Conservation (phyloP, 1,140 invertebrate genomes). For the Eueides isabella region DNA sequence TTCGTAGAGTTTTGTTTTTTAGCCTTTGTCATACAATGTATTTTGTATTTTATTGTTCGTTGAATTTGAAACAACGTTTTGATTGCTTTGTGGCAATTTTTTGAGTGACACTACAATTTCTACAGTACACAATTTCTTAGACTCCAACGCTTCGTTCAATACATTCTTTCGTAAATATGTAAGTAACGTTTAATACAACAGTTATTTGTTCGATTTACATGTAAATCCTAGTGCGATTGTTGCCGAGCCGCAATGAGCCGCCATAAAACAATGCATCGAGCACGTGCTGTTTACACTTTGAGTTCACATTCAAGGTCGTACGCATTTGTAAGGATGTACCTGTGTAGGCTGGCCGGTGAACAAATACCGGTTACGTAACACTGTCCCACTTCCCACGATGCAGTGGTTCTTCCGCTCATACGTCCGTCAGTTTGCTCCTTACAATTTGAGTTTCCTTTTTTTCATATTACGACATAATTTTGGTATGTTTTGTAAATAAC, state of each 20-base stretch:
- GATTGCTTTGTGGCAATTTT: background rate
- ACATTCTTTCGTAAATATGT: background rate
- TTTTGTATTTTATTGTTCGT: background rate
- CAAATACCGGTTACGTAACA: constrained; percentile 79
- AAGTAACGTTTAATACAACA: background rate
- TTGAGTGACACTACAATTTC: background rate
- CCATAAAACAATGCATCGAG: constrained; percentile 80
- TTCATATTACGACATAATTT: background rate
- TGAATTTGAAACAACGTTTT: background rate
- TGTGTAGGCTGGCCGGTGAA: constrained; percentile 72
- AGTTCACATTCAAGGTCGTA: constrained; percentile 81
- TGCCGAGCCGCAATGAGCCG: constrained; percentile 50
- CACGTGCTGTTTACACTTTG: constrained; percentile 80
- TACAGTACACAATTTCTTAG: background rate
- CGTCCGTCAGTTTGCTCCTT: constrained; percentile 53
- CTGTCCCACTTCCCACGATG: constrained; percentile 76
- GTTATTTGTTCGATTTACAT: constrained; percentile 25
- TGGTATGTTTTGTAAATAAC: background rate
- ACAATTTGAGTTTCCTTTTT: constrained; percentile 50
- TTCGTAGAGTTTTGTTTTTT: background rate
- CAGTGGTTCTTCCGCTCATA: constrained; percentile 55
- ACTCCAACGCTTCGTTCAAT: background rate
- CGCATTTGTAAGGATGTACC: constrained; percentile 81
- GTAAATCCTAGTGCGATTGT: constrained; percentile 45
- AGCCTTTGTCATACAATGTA: background rate